Base-by-base conservation (phyloP, 2,797 vertebrate species). In the Octomys mimax region DNA sequence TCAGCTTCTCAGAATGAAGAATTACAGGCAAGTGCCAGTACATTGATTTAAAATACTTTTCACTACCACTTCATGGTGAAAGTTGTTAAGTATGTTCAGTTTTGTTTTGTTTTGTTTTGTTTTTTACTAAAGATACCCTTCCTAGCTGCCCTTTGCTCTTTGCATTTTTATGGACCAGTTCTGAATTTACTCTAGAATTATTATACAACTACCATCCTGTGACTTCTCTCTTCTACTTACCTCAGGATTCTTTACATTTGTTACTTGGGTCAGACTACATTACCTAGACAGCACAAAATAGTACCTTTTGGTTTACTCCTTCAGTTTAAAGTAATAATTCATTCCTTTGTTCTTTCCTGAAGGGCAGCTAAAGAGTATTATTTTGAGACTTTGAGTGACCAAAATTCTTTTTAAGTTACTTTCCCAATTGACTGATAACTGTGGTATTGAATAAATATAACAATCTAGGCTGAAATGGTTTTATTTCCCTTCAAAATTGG, bases 341-440 rank as follows among this genome's bases (percentile, higher is more conserved):
- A 66, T 77, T 81, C 57, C 64, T 94, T 62, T 83, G 68, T 57
- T 54, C 9, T 71, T 89, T 82, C 73, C 89, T 78, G 42, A 85
- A 92, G 92, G 62, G n/a, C 4, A 2, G 36, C 78, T 66, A 26
- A 57, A 81, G 5, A 75, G 26, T 77, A 18, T 36, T 70, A 59
- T 28, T 93, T 64, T 93, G 46, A 90, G 71, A 87, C 57, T 64
- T 7, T 87, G 78, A 90, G n/a, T 66, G 36, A 94, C 59, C 11
- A 39, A 84, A 92, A 83, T 75, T 80, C 59, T 80, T 62, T 94
- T 92, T 14, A 70, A 49, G 39, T 13, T 54, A 61, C 54, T 39
- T 33, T 87, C 57, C 70, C n/a, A 87, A 33, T 80, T 92, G 46
- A 84, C 21, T 82, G 19, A 80, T 75, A 73, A 42, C 87, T 46